Evolutionary conservation across 1,140 invertebrate genomes (phyloP).

Genomic region (Drosophila sucinea): DNA sequence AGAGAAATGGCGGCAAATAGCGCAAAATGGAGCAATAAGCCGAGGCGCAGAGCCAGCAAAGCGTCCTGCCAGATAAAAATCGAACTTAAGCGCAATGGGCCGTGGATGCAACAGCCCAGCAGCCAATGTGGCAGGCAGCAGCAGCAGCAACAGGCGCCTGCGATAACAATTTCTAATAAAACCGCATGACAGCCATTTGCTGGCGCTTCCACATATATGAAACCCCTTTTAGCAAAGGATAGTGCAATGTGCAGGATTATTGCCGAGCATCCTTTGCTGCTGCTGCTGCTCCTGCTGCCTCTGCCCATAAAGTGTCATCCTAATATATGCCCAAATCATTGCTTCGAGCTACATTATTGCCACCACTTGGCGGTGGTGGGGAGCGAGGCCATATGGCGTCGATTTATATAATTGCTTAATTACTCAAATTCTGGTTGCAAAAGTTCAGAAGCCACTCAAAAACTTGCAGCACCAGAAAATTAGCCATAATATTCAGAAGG

Average conservation of each 20-base stretch:
- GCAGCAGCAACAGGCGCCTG: constrained; percentile 63
- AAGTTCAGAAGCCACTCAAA: constrained; percentile 37
- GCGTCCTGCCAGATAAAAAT: constrained; percentile 63
- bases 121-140: constrained; percentile 2
- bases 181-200: constrained; percentile 68
- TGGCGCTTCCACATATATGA: constrained; percentile 9
- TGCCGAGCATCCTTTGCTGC: constrained; percentile 31
- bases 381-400: constrained; percentile 5
- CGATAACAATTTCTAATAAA: constrained; percentile 81
- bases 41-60: constrained; percentile 7
- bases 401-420: constrained; percentile 69
- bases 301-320: constrained; percentile 62
- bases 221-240: constrained; percentile 34
- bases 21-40: constrained; percentile 67
- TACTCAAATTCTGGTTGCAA: constrained; percentile 46
- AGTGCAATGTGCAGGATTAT: constrained; percentile 52
- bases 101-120: constrained; percentile 5
- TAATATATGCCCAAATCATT: constrained; percentile 40
- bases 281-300: neutral
- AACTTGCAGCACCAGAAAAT: constrained; percentile 47
- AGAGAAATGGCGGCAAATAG: constrained; percentile 28
- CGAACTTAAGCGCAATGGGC: constrained; percentile 63
- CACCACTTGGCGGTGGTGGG: neutral
- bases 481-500: constrained; percentile 53
- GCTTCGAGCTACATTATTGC: neutral